phyloP scores from a whole-genome alignment of 2,113 vertebrate species.

The Chitala chitala region DNA sequence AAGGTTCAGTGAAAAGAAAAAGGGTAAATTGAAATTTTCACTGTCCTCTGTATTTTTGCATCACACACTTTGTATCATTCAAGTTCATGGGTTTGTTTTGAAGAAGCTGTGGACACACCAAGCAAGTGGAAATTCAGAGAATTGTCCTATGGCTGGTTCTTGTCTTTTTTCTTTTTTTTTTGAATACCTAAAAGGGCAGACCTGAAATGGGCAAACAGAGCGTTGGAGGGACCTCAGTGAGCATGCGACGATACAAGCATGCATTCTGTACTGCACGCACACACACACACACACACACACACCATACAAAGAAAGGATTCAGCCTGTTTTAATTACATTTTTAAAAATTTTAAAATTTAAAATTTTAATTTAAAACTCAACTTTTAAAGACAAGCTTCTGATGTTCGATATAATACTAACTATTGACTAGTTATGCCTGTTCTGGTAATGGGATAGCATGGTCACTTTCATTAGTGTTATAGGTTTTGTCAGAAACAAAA shows the following conservation, averaged over 20 bases:
- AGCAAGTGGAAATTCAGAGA: not conserved
- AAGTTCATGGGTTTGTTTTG: not conserved
- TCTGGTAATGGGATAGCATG: not conserved
- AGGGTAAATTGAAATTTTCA: slow-evolving; percentile 31
- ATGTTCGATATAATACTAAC: too few relatives aligned
- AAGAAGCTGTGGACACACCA: not conserved
- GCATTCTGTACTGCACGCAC: not conserved
- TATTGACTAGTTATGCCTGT: too few relatives aligned
- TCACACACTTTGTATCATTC: not conserved
- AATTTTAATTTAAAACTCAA: too few relatives aligned
- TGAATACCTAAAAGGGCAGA: slow-evolving; percentile 1
- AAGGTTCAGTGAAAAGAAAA: slow-evolving; percentile 9
- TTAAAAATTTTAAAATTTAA: too few relatives aligned
- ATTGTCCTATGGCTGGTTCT: not conserved
- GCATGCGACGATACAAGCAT: not conserved
- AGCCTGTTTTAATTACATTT: too few relatives aligned
- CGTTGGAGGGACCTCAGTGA: too few relatives aligned
- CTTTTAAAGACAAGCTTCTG: too few relatives aligned
- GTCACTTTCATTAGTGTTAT: not conserved
- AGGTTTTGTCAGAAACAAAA: too few relatives aligned
- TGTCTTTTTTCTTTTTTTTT: not conserved
- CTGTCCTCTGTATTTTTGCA: slow-evolving; percentile 16
- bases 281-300: too few relatives aligned
- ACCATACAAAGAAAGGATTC: too few relatives aligned
- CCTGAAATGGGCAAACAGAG: not conserved